Evolutionary conservation across 1,140 invertebrate genomes (phyloP).

Genomic region (Procambarus clarkii): DNA sequence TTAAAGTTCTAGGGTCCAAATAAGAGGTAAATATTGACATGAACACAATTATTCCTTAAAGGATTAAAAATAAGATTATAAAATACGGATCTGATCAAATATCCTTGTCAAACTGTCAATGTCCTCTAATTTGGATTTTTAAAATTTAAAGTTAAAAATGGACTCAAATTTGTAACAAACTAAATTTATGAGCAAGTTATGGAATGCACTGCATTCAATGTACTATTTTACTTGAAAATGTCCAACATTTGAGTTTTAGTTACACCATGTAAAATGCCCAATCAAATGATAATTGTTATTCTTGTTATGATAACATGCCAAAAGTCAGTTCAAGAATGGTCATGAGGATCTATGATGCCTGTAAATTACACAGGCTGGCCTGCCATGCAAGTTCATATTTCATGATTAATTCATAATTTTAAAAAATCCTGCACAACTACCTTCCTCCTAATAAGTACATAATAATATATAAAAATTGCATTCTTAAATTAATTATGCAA

Average conservation of each 20-base stretch:
- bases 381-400: conserved; percentile 29
- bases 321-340: background rate
- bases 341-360: background rate
- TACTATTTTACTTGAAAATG: no score
- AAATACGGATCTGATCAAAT: background rate
- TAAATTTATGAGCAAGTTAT: no score
- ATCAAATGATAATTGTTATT: background rate
- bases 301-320: background rate
- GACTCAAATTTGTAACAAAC: no score
- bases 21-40: background rate
- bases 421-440: background rate
- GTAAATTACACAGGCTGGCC: conserved; percentile 14
- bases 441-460: background rate
- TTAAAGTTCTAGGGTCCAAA: background rate
- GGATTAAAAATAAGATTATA: background rate
- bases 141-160: no score
- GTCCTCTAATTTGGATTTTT: no score
- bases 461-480: background rate
- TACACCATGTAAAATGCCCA: background rate
- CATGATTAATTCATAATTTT: background rate
- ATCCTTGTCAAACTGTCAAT: no score
- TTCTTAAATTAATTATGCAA: conserved; percentile 32
- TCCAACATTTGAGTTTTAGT: no score
- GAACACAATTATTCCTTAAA: background rate
- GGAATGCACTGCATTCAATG: no score